Evolutionary conservation across 2,113 vertebrate species (phyloP), one percentile per base, ranked within the genome.

Genomic region (Neofelis nebulosa): DNA sequence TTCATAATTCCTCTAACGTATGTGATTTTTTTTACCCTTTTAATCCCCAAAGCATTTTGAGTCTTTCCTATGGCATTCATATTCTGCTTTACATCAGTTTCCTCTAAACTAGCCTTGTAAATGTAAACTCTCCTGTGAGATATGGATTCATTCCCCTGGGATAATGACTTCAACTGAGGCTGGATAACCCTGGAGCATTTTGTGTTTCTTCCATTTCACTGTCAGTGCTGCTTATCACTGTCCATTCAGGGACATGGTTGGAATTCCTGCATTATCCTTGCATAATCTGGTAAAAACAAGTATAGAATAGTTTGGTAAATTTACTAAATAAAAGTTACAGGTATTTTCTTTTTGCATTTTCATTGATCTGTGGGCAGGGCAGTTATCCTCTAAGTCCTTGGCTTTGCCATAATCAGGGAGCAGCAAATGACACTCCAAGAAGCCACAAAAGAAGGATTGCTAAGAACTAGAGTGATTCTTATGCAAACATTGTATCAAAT

Each of bases 211-310:
- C 36, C 71, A 25, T 71, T 96, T 88, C n/a, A 6, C 76, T 76
- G 63, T 74, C 48, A 65, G 7, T 25, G 45, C 29, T 84, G n/a
- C 27, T 81, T 33, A 71, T 52, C 65, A 93, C 38, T 66, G 65
- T 82, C n/a, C 36, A 23, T 82, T 76, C 69, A 41, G 57, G 41
- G 93, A 83, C 80, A 69, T 73, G 36, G 45, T 87, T 96, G 89
- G 83, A 90, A 96, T 97, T 96, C 76, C 63, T 96, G 29, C 23
- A 79, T 81, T 91, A 74, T 27, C 78, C 78, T 84, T 91, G 69
- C 55, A 68, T 38, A 79, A 74, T 94, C 84, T 96, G 68, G 14
- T 74, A 61, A 94, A 81, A 86, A 31, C 38, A 96, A 41, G 36
- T 52, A 83, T 12, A 48, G 50, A 38, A 38, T 19, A 61, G 36